phyloP scores from a whole-genome alignment of 2,888 invertebrate genomes.

The Eueremaeus valkanovi region DNA sequence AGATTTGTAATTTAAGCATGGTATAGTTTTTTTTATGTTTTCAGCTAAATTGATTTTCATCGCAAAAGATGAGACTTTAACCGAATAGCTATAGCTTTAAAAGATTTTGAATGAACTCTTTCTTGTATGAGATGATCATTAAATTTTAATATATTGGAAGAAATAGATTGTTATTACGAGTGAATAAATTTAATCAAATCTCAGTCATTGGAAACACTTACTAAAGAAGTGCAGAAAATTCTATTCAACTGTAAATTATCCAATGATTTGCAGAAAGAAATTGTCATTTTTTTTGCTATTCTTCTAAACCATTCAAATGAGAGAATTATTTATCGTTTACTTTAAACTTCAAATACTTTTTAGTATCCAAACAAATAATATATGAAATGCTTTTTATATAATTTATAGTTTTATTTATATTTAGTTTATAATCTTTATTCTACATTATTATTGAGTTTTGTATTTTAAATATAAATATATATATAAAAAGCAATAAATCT shows the following conservation, averaged over 20 bases:
- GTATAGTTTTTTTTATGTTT: too few species aligned
- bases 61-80: too few species aligned
- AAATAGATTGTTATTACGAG: slow-evolving; percentile 22
- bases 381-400: too few species aligned
- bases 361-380: not conserved
- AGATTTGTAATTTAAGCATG: too few species aligned
- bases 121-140: not conserved
- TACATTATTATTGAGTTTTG: not conserved
- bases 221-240: not conserved
- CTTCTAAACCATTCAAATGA: not conserved
- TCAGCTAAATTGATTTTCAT: too few species aligned
- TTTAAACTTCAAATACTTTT: not conserved
- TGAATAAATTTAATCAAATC: slow-evolving; percentile 29
- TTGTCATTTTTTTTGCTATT: not conserved
- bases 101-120: not conserved
- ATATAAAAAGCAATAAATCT: not conserved
- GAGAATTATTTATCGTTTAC: not conserved
- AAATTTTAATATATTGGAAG: not conserved
- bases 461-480: not conserved
- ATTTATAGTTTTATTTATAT: too few species aligned
- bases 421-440: too few species aligned
- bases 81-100: too few species aligned
- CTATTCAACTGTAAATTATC: not conserved
- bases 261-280: not conserved
- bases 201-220: too few species aligned